Evolutionary conservation across 2,888 invertebrate genomes (phyloP), one percentile per base, ranked within the genome.

Genomic region (Dicyrtomina minuta): DNA sequence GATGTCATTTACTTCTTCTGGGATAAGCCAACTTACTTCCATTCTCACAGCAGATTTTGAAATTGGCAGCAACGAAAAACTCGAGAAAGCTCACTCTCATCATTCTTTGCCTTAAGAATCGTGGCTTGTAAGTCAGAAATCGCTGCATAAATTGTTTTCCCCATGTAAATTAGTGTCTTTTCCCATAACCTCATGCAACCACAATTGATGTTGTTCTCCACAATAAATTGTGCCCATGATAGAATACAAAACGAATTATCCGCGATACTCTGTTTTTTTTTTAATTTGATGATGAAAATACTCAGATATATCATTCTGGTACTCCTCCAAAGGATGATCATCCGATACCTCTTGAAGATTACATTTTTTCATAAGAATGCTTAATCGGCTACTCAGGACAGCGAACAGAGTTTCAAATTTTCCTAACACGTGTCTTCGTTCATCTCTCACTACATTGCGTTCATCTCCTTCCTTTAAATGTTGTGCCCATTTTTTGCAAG

Each of bases 381-480:
- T 53, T 22, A 68, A 26, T n/a, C 53, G n/a, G 8, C 53, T 53
- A 15, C 41, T 68, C 61, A 61, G 60, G 1, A 53, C 4, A 15
- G 17, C 27, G 24, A 49, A 26, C 10, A 24, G 13, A 15, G 24
- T 39, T 60, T 15, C 49, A 27, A 61, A 68, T 24, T 61, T 51
- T 8, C 17, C 10, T 10, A 60, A 22, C 2, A 33, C 17, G 13
- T 53, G 33, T 10, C 22, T 39, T 43, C 68, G 22, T 17, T 68
- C 53, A 10, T 27, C 20, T 13, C 60, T 22, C 17, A 59, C 17
- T 20, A 24, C 43, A 2, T 12, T 22, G 26, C 60, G 27, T 60
- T 61, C 68, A 6, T 60, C 60, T 43, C 51, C 61, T 39, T 68
- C 68, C 33, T 61, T 60, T n/a, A n/a, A n/a, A n/a, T n/a, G n/a